phyloP scores from a whole-genome alignment of 2,888 invertebrate genomes.

The Eristalis arbustorum region DNA sequence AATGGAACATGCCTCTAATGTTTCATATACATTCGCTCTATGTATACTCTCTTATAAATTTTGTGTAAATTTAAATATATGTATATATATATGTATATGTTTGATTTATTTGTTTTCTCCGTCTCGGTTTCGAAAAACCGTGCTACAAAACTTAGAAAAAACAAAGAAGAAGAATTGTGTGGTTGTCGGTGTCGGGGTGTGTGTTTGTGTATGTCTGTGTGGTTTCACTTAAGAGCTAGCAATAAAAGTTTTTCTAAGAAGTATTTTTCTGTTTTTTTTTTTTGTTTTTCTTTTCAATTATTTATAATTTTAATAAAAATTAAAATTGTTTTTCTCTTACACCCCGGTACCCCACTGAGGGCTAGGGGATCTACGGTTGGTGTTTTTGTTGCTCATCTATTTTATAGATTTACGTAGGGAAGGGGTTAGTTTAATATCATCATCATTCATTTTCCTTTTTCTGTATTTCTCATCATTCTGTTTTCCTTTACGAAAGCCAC shows the following conservation, averaged over 20 bases:
- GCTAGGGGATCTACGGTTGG: conserved; percentile 52
- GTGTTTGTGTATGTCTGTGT: conserved; percentile 45
- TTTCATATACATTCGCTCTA: conserved; percentile 61
- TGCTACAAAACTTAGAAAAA: conserved; percentile 29
- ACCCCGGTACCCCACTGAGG: conserved; percentile 3
- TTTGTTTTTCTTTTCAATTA: conserved; percentile 22
- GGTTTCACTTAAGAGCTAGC: conserved; percentile 54
- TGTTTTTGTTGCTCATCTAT: conserved; percentile 64
- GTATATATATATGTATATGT: conserved; percentile 44
- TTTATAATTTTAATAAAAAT: conserved; percentile 57
- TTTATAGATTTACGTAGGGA: conserved; percentile 67
- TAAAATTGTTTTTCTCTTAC: conserved; percentile 59
- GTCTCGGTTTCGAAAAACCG: conserved; percentile 20
- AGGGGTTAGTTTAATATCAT: conserved; percentile 69
- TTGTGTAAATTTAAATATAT: conserved; percentile 66
- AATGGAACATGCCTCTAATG: conserved; percentile 69
- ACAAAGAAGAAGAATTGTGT: conserved; percentile 21
- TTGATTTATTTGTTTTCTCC: conserved; percentile 14
- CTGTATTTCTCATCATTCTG: not conserved
- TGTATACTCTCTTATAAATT: conserved; percentile 58
- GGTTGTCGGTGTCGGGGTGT: not conserved
- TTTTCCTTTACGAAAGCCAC: conserved; percentile 13
- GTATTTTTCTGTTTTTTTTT: conserved; percentile 33
- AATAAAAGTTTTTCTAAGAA: conserved; percentile 68
- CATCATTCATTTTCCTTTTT: conserved; percentile 16